A percentile compares a stretch with the other conserved stretches of the same genome.
Evolutionary conservation across 2,113 vertebrate species (phyloP).

Genomic region (Pangasianodon gigas): DNA sequence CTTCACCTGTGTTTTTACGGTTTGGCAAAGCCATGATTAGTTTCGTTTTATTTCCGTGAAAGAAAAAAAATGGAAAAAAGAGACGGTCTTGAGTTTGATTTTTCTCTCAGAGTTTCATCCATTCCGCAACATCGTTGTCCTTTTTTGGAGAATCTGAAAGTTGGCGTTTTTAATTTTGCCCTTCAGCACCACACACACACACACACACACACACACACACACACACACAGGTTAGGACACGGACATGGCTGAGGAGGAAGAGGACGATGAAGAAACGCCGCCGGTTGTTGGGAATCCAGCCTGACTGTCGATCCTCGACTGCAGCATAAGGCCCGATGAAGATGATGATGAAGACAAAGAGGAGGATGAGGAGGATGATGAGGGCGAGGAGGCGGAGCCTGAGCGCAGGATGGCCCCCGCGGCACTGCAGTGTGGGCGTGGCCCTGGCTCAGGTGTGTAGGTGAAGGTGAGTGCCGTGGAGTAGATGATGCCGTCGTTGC

Average conservation of each 20-base stretch:
- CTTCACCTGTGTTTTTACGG: not conserved
- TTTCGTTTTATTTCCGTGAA: not conserved
- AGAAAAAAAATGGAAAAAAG: not conserved
- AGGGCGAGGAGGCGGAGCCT: conserved; percentile 79
- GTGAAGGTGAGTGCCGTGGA: conserved; percentile 97
- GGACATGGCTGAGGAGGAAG: conserved; percentile 80
- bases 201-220: conserved; percentile 33
- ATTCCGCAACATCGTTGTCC: not conserved
- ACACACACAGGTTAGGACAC: conserved; percentile 82
- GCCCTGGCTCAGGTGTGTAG: conserved; percentile 95
- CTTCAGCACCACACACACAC: conserved; percentile 55
- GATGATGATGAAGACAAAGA: conserved; percentile 70
- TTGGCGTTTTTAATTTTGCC: not conserved
- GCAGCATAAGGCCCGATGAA: conserved; percentile 56
- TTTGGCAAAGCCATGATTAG: not conserved
- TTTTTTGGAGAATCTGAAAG: not conserved
- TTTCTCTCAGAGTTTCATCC: not conserved
- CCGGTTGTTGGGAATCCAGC: conserved; percentile 78
- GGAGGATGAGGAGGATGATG: conserved; percentile 64
- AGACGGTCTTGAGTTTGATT: conserved; percentile 6
- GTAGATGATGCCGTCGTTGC: conserved; percentile 95
- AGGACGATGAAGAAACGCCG: conserved; percentile 77
- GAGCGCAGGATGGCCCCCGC: conserved; percentile 91
- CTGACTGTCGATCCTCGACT: conserved; percentile 71
- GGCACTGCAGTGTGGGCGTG: conserved; percentile 91